phyloP scores from a whole-genome alignment of 2,113 vertebrate species.

The Greenwoodochromis staneri region DNA sequence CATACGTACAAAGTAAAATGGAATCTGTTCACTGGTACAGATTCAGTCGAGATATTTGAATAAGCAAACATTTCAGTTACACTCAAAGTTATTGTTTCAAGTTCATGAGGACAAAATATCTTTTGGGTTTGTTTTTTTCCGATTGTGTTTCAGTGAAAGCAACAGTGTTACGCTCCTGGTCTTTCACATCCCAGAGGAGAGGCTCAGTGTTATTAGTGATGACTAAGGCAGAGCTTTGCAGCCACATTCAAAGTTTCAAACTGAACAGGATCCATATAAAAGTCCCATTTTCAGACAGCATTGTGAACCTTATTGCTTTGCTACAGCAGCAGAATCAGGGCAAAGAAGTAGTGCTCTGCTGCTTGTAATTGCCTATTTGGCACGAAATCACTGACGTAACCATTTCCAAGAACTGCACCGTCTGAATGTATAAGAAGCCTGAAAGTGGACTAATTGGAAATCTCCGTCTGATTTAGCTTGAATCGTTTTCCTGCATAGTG shows the following conservation, averaged over 20 bases:
- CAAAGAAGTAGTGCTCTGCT: slow-evolving; percentile 3
- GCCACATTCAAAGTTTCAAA: background rate
- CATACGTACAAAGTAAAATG: background rate
- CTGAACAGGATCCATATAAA: background rate
- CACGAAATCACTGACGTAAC: slow-evolving; percentile 5
- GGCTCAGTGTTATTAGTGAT: background rate
- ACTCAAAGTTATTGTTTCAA: background rate
- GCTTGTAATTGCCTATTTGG: slow-evolving; percentile 11
- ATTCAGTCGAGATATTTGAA: background rate
- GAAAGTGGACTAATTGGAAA: background rate
- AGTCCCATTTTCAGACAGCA: background rate
- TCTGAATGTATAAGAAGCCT: background rate
- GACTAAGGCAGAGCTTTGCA: background rate
- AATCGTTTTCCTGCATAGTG: background rate
- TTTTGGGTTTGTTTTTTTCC: background rate
- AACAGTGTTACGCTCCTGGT: background rate
- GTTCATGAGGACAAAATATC: background rate
- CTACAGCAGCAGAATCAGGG: background rate
- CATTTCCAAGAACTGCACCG: background rate
- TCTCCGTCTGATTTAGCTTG: background rate
- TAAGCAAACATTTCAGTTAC: background rate
- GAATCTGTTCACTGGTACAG: background rate
- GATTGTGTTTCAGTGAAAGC: background rate
- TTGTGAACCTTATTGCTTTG: background rate
- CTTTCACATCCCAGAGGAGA: background rate